Percentiles rank a stretch among this genome's conserved stretches.
Conservation (phyloP, 2,113 vertebrate species). For the Phylloscopus trochilus region DNA sequence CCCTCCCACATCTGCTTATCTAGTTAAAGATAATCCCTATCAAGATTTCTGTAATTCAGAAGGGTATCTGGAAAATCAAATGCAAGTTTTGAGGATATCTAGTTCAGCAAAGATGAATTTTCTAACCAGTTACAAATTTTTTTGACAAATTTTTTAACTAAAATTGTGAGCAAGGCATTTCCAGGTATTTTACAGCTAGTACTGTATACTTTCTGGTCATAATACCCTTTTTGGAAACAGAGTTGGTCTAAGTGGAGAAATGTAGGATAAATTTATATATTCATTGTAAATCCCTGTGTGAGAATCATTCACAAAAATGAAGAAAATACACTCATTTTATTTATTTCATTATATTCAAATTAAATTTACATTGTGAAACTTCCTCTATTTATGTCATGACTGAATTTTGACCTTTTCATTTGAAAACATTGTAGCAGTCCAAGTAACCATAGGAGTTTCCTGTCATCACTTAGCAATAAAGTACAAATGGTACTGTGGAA, state of each 20-base stretch:
- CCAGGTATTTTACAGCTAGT: background rate
- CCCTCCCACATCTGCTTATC: background rate
- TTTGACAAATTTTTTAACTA: background rate
- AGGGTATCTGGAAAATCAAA: background rate
- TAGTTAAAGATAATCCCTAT: background rate
- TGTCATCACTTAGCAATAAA: background rate
- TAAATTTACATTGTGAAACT: background rate
- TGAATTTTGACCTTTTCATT: constrained; percentile 14
- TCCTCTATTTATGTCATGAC: background rate
- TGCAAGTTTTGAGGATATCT: background rate
- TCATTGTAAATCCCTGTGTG: background rate
- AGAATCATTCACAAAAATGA: background rate
- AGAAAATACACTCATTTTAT: background rate
- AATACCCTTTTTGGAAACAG: background rate
- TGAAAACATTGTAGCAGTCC: background rate
- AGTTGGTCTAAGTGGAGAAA: background rate
- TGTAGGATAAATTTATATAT: background rate
- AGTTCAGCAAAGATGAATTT: background rate
- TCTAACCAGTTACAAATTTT: background rate
- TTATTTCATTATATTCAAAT: background rate
- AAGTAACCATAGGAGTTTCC: constrained; percentile 1
- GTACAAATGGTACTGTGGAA: background rate
- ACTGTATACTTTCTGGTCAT: background rate
- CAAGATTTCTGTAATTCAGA: background rate
- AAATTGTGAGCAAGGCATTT: background rate